Evolutionary conservation across 23 tunicate genomes (phyloP).

Genomic region (Halocynthia roretzi): DNA sequence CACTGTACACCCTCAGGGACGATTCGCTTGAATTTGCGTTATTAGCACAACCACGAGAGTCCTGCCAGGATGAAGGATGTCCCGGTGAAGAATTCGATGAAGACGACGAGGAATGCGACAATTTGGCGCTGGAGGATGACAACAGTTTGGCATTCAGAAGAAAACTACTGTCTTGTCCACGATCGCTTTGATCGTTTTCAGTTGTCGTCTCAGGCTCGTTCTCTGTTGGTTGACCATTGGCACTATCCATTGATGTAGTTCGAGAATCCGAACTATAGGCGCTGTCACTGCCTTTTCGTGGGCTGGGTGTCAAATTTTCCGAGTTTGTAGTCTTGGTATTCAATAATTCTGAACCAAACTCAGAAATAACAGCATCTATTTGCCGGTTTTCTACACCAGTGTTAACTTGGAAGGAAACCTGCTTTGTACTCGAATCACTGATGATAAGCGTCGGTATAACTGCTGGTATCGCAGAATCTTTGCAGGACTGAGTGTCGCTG

Average conservation of each 20-base stretch:
- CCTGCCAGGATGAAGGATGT: neutral
- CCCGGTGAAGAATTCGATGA: constrained; percentile 35
- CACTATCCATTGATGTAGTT: constrained; percentile 15
- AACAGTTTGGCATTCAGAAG: neutral
- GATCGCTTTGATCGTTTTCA: neutral
- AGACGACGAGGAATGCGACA: constrained; percentile 39
- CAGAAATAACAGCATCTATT: too few species aligned
- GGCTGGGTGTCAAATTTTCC: neutral
- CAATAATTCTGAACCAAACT: too few species aligned
- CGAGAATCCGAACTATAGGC: constrained; percentile 68
- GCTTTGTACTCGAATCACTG: constrained; percentile 19
- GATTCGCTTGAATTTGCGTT: constrained; percentile 4
- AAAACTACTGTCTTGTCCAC: neutral
- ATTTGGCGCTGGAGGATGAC: constrained; percentile 17
- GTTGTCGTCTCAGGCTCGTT: constrained; percentile 6
- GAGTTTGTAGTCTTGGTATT: too few species aligned
- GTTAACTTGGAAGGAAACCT: neutral
- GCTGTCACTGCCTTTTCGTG: constrained; percentile 66
- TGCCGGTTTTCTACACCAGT: too few species aligned
- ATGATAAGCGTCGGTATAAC: constrained; percentile 9
- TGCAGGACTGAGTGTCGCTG: too few species aligned
- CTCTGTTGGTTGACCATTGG: neutral
- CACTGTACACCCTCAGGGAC: constrained; percentile 24
- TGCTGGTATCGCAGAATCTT: constrained; percentile 7
- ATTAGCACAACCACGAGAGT: constrained; percentile 4